Evolutionary conservation across 2,113 vertebrate genomes (phyloP), one percentile per base, ranked within the genome.

Genomic region (Motacilla alba): DNA sequence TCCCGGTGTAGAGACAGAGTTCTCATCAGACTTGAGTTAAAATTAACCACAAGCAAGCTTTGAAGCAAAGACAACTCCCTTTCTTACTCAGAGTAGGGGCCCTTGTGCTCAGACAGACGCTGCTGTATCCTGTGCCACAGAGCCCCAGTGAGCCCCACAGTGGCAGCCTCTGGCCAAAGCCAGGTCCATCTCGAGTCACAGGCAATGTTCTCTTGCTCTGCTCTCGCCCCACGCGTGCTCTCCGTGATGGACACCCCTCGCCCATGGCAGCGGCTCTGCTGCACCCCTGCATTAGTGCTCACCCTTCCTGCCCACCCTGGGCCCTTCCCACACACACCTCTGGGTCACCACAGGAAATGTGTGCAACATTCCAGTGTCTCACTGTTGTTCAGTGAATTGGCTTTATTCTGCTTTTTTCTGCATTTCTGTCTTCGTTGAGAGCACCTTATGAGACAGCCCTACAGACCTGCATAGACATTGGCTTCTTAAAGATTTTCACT

Each of bases 251-350:
- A 19, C 30, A 20, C 19, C 20, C 30, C 52, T 50, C 1, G 1
- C 10, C 72, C 31, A 0, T 1, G 26, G 62, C 44, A 24, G 30
- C 11, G 31, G 20, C 35, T 24, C 60, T 50, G 44, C 52, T 67
- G 72, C 44, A 58, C 24, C 52, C 21, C 72, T 67, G 35, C 3
- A n/a, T 26, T 30, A 58, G 43, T 7, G 52, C 83, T 43, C 31
- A 30, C 37, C 37, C 23, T 13, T 23, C 41, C 44, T 37, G 19
- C 55, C 53, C 11, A 2, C 15, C 24, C 12, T 13, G 4, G 0
- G n/a, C 44, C 13, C 35, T 23, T 28, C 89, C 31, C 5, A 0
- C 35, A 2, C 4, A 10, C 6, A 4, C 1, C 0, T 11, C n/a
- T 21, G 26, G 14, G 28, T 20, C 52, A 18, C 47, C 2, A 0